A percentile compares a stretch with the other conserved stretches of the same genome.
phyloP scores from a whole-genome alignment of 2,113 vertebrate genomes.

The Perccottus glenii region DNA sequence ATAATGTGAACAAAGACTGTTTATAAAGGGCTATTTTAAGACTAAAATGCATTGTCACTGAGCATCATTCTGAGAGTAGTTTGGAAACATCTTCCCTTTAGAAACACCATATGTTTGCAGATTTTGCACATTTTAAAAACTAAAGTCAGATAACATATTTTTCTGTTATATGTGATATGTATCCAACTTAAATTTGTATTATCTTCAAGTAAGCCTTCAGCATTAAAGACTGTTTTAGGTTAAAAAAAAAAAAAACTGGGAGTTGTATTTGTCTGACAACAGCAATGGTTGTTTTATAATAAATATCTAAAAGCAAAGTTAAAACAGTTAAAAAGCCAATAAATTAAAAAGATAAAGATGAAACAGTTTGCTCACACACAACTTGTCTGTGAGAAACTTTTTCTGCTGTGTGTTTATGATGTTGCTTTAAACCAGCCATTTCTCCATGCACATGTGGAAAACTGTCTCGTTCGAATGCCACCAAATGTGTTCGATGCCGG shows the following conservation, averaged over 20 bases:
- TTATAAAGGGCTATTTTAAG: too few relatives aligned
- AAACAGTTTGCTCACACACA: neutral
- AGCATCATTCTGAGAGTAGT: too few relatives aligned
- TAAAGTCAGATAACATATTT: too few relatives aligned
- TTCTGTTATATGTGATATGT: too few relatives aligned
- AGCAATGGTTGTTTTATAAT: neutral
- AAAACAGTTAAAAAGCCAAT: neutral
- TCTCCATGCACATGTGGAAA: constrained; percentile 84
- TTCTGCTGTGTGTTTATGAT: neutral
- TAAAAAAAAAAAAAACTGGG: neutral
- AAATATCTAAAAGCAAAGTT: neutral
- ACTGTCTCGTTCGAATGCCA: constrained; percentile 91
- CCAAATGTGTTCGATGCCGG: constrained; percentile 80
- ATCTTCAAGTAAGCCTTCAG: too few relatives aligned
- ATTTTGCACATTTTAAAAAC: too few relatives aligned
- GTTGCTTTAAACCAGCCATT: constrained; percentile 82
- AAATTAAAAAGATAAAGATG: neutral
- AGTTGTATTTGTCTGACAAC: neutral
- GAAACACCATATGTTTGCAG: too few relatives aligned
- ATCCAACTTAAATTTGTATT: too few relatives aligned
- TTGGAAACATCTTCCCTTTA: too few relatives aligned
- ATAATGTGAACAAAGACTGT: too few relatives aligned
- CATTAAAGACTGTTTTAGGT: too few relatives aligned
- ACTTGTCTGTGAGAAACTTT: neutral
- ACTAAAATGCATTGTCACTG: too few relatives aligned